Conservation (phyloP, 2,113 vertebrate species). For the mouse (Mus musculus) region GRCm39 chr17:57087501-57088000, state of each 20-base stretch:
- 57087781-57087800: slow-evolving; percentile 99
- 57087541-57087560: not conserved
- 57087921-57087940: not conserved
- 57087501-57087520: not conserved
- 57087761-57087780: slow-evolving; percentile 98
- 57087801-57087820: slow-evolving; percentile 99
- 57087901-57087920: slow-evolving; percentile 86
- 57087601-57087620: not conserved
- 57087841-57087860: slow-evolving; percentile 97
- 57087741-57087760: slow-evolving; percentile 90
- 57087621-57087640: not conserved
- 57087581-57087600: too few relatives aligned
- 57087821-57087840: slow-evolving; percentile 96
- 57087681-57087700: too few relatives aligned
- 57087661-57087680: not conserved
- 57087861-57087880: slow-evolving; percentile 97
- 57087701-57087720: not conserved
- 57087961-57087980: not conserved
- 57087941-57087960: not conserved
- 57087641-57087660: not conserved
- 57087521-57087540: not conserved
- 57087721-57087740: too few relatives aligned
- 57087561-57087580: not conserved
- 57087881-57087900: slow-evolving; percentile 96
- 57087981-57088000: not conserved